phyloP scores from a whole-genome alignment of 2,113 vertebrate genomes.

The Jacana jacana region DNA sequence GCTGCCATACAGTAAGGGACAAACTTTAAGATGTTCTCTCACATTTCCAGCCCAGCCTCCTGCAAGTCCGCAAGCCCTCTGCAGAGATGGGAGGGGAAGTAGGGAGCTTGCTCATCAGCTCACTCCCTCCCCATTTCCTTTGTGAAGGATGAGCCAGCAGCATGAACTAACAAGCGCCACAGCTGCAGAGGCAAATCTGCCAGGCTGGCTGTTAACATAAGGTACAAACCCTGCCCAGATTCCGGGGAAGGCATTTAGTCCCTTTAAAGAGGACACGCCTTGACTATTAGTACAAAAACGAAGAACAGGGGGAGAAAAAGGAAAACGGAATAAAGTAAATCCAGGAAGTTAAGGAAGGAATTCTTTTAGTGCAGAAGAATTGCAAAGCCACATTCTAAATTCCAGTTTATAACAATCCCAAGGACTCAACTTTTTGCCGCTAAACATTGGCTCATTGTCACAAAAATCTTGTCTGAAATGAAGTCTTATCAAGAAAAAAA shows the following conservation, averaged over 20 bases:
- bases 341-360: background rate
- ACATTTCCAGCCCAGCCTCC: background rate
- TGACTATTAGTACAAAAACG: background rate
- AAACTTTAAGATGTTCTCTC: background rate
- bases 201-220: background rate
- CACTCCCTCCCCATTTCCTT: background rate
- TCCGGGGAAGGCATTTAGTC: background rate
- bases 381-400: background rate
- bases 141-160: background rate
- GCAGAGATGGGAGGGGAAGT: background rate
- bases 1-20: background rate
- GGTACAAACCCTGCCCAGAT: background rate
- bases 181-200: background rate
- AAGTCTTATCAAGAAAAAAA: background rate
- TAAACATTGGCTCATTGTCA: background rate
- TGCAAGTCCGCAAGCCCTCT: background rate
- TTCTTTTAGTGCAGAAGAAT: background rate
- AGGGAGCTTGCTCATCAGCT: background rate
- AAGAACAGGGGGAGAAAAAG: background rate
- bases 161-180: background rate
- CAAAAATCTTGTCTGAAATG: background rate
- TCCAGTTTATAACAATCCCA: background rate
- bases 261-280: background rate
- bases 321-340: background rate
- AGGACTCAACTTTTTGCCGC: background rate